phyloP scores from a whole-genome alignment of 2,888 invertebrate genomes.

The Caenorhabditis virilis region DNA sequence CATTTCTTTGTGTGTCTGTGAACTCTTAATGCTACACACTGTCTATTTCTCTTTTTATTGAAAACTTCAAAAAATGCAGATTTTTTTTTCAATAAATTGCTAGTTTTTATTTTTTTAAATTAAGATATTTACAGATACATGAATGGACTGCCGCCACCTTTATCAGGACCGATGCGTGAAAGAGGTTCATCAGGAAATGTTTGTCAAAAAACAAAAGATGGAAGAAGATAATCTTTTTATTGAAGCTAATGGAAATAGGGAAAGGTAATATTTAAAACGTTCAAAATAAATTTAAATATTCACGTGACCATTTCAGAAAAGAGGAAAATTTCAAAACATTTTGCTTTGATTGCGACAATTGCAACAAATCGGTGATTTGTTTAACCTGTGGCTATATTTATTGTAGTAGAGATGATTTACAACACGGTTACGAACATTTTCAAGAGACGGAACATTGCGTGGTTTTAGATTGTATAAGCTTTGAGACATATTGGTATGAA shows the following conservation, averaged over 20 bases:
- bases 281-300: not conserved
- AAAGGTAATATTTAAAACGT: constrained; percentile 4
- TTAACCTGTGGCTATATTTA: constrained; percentile 78
- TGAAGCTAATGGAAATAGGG: constrained; percentile 19
- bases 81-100: not conserved
- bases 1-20: constrained; percentile 6
- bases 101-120: not conserved
- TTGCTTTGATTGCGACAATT: constrained; percentile 45
- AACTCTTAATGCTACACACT: constrained; percentile 6
- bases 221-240: constrained; percentile 15
- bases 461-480: constrained; percentile 80
- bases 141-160: constrained; percentile 13
- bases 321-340: constrained; percentile 25
- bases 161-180: constrained; percentile 16
- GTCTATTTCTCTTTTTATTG: constrained; percentile 25
- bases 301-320: constrained; percentile 3
- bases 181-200: constrained; percentile 24
- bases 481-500: constrained; percentile 79
- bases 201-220: constrained; percentile 19
- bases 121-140: not conserved
- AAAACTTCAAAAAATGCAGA: not conserved
- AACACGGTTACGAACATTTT: constrained; percentile 79
- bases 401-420: constrained; percentile 80
- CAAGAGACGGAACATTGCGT: constrained; percentile 76
- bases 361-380: constrained; percentile 76